Conservation (phyloP, 2,113 vertebrate genomes). For the Callionymus lyra region DNA sequence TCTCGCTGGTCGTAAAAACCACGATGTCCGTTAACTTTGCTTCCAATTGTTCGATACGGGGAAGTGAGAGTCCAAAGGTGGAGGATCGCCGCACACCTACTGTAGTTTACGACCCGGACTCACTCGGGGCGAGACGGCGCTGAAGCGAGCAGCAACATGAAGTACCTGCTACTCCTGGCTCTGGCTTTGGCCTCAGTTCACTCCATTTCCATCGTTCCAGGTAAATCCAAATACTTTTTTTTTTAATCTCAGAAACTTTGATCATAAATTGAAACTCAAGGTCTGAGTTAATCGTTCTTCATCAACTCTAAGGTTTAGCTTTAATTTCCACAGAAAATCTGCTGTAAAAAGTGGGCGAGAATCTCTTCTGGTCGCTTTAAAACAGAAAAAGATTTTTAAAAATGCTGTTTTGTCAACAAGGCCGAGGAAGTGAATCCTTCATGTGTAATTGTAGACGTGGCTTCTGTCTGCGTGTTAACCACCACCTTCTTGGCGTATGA, state of each 20-base stretch:
- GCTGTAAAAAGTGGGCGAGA: too few relatives aligned
- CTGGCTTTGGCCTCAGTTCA: conserved; percentile 34
- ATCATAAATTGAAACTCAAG: too few relatives aligned
- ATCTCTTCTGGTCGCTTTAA: too few relatives aligned
- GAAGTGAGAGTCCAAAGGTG: conserved; percentile 51
- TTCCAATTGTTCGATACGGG: conserved; percentile 17
- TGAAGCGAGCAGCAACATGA: conserved; percentile 52
- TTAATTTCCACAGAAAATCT: too few relatives aligned
- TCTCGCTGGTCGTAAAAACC: too few relatives aligned
- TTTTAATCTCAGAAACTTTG: not conserved
- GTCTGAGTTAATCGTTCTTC: not conserved
- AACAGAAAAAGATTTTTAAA: not conserved
- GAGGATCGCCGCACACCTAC: conserved; percentile 12
- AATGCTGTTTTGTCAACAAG: conserved; percentile 22
- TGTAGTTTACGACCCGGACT: conserved; percentile 41
- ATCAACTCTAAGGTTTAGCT: too few relatives aligned
- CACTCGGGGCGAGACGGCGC: conserved; percentile 18
- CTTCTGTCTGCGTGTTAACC: conserved; percentile 28
- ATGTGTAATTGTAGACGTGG: conserved; percentile 31
- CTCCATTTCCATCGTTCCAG: conserved; percentile 12
- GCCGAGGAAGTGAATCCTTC: conserved; percentile 2
- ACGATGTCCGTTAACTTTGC: conserved; percentile 6
- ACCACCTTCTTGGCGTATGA: not conserved
- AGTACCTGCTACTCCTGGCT: conserved; percentile 35
- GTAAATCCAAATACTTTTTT: conserved; percentile 29